Base-by-base conservation (phyloP, 2,797 vertebrate genomes). In the Muscicapa comitata region DNA sequence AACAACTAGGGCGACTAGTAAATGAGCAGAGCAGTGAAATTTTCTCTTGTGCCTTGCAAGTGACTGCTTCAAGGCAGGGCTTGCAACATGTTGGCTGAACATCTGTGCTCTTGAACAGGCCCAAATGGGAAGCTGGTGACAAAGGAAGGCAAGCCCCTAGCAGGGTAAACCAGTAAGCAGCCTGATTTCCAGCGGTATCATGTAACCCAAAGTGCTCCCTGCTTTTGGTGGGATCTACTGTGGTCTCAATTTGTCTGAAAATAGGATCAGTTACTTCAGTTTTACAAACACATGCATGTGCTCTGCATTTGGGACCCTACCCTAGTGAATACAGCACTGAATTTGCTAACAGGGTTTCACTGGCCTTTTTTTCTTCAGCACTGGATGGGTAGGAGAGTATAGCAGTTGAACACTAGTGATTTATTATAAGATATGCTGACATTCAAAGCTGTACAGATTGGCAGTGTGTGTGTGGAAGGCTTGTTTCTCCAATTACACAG, bases 1-100 rank as follows among this genome's bases (percentile, higher is more conserved):
- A 89, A 76, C 91, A 96, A 94, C 85, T 78, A 86, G 94, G 94
- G 85, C 91, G 94, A 80, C 68, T 37, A 90, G 29, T 75, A 94
- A 88, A 95, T 72, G 88, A 93, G 77, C 35, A 86, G 66, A 76
- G 76, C 73, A 76, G 71, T 3, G 1, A 84, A 93, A 92, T 94
- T 88, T 72, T 83, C 86, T 93, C 90, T 88, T 6, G 6, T 93
- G 92, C 94, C 92, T 94, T 70, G 55, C 66, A 58, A 93, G 59
- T 9, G 77, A 73, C 84, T 93, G 83, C 94, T 95, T 82, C 94
- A 94, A 93, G 83, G 86, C 67, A 92, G 51, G 21, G 70, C 86
- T 93, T 95, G 73, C 76, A 78, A 66, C 62, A 66, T 0, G 0
- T 29, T 76, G 77, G 47, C 74, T 86, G 5, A 85, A 31, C 78